phyloP scores from a whole-genome alignment of 2,113 vertebrate genomes.

The Alethe diademata region DNA sequence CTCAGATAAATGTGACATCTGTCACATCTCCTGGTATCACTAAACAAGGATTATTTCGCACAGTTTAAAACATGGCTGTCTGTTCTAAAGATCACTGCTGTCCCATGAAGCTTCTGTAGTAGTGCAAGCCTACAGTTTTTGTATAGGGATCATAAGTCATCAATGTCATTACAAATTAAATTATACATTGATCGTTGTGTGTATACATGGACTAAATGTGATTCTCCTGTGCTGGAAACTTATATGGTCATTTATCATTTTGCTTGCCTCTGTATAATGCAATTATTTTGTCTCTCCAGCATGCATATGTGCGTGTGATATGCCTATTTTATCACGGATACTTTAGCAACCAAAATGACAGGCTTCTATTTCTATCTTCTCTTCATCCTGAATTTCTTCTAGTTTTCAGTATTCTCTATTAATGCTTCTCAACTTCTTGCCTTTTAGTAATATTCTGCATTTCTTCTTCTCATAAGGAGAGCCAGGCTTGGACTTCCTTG shows the following conservation, averaged over 20 bases:
- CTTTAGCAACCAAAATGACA: neutral
- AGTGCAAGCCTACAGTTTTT: neutral
- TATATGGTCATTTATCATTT: neutral
- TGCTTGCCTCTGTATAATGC: neutral
- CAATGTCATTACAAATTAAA: neutral
- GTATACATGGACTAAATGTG: neutral
- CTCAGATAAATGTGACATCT: neutral
- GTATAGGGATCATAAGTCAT: neutral
- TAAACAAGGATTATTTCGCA: neutral
- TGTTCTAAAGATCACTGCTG: neutral
- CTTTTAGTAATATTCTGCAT: neutral
- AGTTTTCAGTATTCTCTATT: neutral
- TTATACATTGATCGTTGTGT: rapidly evolving
- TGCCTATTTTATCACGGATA: neutral
- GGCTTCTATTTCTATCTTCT: neutral
- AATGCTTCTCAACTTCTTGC: neutral
- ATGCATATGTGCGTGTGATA: neutral
- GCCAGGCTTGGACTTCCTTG: neutral
- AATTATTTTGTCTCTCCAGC: neutral
- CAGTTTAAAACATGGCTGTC: neutral
- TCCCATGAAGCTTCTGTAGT: neutral
- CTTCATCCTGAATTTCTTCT: neutral
- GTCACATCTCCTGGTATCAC: neutral
- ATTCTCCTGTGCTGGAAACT: neutral
- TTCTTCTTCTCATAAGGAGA: neutral